These are phyloP conservation scores for Chalcis sispes DNA, from an alignment of 2,888 invertebrate genomes.

Conservation along the genomic window DNA sequence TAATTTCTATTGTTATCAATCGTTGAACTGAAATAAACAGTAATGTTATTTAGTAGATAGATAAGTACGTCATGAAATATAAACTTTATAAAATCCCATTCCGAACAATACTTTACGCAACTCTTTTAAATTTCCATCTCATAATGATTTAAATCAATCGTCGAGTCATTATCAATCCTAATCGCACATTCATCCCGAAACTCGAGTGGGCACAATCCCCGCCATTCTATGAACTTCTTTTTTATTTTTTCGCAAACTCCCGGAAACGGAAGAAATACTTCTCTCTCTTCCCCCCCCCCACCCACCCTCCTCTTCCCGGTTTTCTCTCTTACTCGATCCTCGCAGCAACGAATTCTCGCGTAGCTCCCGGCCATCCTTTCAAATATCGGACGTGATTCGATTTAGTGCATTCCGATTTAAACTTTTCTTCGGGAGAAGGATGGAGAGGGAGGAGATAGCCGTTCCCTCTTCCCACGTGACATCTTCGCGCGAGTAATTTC, in stretches of 20 bases:
- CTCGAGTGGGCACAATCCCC: not conserved
- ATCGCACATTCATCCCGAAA: not conserved
- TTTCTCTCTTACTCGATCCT: conserved; percentile 1
- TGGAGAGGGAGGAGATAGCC: conserved; percentile 2
- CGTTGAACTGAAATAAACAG: no score
- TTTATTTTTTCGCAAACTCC: conserved; percentile 8
- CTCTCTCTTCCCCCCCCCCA: not conserved
- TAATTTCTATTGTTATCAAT: no score
- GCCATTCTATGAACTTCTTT: conserved; percentile 15
- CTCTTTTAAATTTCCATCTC: not conserved
- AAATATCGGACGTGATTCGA: conserved; percentile 72
- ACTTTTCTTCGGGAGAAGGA: conserved; percentile 68
- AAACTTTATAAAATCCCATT: no score
- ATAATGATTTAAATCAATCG: conserved; percentile 26
- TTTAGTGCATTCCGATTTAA: conserved; percentile 74
- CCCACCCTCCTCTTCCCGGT: not conserved
- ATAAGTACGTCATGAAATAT: no score
- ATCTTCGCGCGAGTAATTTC: conserved; percentile 71
- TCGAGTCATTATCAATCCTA: conserved; percentile 20
- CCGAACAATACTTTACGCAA: no score
- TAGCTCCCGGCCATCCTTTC: conserved; percentile 45
- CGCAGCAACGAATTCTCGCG: conserved; percentile 17
- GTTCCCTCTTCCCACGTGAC: conserved; percentile 62
- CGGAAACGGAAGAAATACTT: conserved; percentile 54
- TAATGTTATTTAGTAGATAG: no score